Evolutionary conservation across 2,888 invertebrate genomes (phyloP), one percentile per base, ranked within the genome.

Genomic region (Buathra laborator): DNA sequence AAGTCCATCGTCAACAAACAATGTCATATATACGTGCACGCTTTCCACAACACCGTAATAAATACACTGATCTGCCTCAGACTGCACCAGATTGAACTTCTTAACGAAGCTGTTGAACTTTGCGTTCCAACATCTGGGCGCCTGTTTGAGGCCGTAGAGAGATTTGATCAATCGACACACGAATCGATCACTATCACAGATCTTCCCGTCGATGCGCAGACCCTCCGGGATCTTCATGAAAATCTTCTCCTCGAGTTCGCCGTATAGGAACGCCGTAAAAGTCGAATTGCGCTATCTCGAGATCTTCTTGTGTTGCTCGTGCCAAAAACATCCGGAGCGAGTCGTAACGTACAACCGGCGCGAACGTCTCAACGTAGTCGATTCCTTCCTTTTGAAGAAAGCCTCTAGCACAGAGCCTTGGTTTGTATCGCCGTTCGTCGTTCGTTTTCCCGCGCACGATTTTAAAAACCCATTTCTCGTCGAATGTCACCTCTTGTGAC

Each of bases 101-200:
- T 74, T 68, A 5, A 89, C 53, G 66, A 89, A 88, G 19, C 79
- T 51, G n/a, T 76, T 78, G 67, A 90, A 88, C 37, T 53, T 70
- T 56, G 70, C 74, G 56, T 90, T 88, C 90, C 90, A 92, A 19
- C 85, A 87, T 51, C 91, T 48, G 48, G 48, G 48, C n/a, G 48
- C 12, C 12, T 48, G n/a, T 48, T 48, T n/a, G 12, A 48, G n/a
- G 29, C 87, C 87, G 83, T 88, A 88, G 5, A 89, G 9, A 0
- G 86, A 48, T 70, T 76, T 87, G 12, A 87, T 46, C n/a, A 89
- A 46, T 67, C 86, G 85, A 53, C 86, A 87, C 2, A 86, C 86
- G 64, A 86, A 81, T 5, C 9, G 32, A 51, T 16, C 9, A 83
- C 44, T 77, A 4, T 24, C 71, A 12, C 80, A 14, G 14, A n/a